Conservation (phyloP, 2,888 invertebrate species). For the Macrosiphum euphorbiae region DNA sequence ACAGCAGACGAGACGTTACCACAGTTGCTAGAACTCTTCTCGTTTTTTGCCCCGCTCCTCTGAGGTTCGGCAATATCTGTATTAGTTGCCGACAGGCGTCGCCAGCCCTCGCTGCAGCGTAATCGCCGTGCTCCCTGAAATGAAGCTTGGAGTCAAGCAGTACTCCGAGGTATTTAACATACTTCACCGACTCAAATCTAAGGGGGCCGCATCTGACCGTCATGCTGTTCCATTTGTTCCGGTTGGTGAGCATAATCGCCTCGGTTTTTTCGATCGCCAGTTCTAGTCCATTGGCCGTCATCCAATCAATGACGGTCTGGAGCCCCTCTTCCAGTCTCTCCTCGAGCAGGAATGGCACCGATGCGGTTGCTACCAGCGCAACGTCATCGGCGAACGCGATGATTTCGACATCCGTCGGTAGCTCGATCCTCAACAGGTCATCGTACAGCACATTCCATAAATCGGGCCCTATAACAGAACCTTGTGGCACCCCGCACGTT, state of each 20-base stretch:
- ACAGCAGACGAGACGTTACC: neutral
- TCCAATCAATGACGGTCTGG: neutral
- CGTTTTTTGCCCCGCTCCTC: neutral
- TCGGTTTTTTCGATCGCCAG: neutral
- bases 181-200: neutral
- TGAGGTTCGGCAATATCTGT: neutral
- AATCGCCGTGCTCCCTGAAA: neutral
- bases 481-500: neutral
- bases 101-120: neutral
- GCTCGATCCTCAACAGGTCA: neutral
- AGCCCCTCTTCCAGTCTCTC: neutral
- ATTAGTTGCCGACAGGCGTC: neutral
- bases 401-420: neutral
- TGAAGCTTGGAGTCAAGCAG: neutral
- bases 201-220: neutral
- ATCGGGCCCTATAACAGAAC: neutral
- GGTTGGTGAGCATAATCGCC: neutral
- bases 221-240: neutral
- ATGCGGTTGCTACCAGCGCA: neutral
- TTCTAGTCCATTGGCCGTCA: neutral
- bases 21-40: neutral
- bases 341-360: neutral
- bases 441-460: neutral
- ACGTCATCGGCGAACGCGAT: neutral
- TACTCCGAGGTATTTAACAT: neutral